Evolutionary conservation across 2,888 invertebrate species (phyloP), one percentile per base, ranked within the genome.

Genomic region (Argyra leucocephala): DNA sequence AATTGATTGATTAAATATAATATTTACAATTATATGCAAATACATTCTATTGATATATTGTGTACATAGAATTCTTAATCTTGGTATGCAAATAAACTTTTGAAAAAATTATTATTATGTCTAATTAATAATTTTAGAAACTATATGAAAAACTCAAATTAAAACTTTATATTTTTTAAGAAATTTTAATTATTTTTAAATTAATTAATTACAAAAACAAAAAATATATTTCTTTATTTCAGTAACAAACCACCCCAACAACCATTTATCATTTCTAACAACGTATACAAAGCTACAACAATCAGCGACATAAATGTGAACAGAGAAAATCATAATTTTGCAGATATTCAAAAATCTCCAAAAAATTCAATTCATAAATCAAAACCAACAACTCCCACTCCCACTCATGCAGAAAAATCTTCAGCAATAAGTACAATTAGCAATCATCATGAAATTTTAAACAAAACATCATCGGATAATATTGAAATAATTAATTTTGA

Each of bases 241-340:
- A 68, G 68, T 31, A 68, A 65, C 57, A 68, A 68, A 64, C 67
- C 65, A 64, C 66, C 48, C 21, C 68, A 66, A 24, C 66, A 67
- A 48, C 61, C 62, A 22, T 48, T 48, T 48, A 48, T 48, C 1
- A 48, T 48, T 12, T 48, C 48, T 18, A 48, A 48, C 18, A 48
- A 48, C 18, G 48, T 48, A 18, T 48, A 48, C 15, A 48, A 48
- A 48, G n/a, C 5, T 12, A 2, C 48, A 48, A 4, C 48, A 48
- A 15, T 18, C 48, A n/a, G 18, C 18, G 48, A 48, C 1, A 18
- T 48, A 48, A 6, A 48, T 48, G 18, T 18, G 18, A 48, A 48
- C 5, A 15, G 6, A 18, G 48, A 18, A 48, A 9, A 18, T 12
- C 48, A 48, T 5, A 48, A 48, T 48, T 18, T 48, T 1, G 5